Evolutionary conservation across 1,140 invertebrate genomes (phyloP).

Genomic region (Drosophila trapezifrons): DNA sequence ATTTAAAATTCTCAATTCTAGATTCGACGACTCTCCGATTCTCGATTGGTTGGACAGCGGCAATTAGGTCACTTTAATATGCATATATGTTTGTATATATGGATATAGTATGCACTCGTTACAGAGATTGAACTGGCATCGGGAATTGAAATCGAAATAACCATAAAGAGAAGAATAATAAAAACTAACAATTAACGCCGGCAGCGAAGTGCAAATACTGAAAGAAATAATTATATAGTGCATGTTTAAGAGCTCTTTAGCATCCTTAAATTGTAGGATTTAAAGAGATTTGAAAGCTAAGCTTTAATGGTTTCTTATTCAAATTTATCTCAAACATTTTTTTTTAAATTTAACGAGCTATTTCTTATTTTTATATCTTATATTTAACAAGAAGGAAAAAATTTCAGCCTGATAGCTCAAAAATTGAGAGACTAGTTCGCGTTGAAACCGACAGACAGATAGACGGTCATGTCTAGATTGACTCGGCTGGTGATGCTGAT

Average conservation of each 20-base stretch:
- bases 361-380: background rate
- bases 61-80: conserved; percentile 79
- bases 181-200: conserved; percentile 62
- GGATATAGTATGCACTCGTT: conserved; percentile 33
- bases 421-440: too few species aligned
- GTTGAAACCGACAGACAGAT: too few species aligned
- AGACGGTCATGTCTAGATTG: too few species aligned
- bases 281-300: background rate
- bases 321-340: too few species aligned
- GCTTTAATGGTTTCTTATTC: too few species aligned
- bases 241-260: background rate
- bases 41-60: conserved; percentile 48
- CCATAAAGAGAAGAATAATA: conserved; percentile 44
- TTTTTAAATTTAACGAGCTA: too few species aligned
- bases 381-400: too few species aligned
- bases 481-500: too few species aligned
- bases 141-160: conserved; percentile 51
- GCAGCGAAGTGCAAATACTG: conserved; percentile 53
- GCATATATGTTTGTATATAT: too few species aligned
- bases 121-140: conserved; percentile 23
- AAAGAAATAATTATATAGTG: background rate
- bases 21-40: conserved; percentile 31
- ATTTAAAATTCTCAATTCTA: conserved; percentile 53
- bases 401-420: too few species aligned
- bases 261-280: background rate